Evolutionary conservation across 2,888 invertebrate species (phyloP).

Genomic region (Auanema sp.): DNA sequence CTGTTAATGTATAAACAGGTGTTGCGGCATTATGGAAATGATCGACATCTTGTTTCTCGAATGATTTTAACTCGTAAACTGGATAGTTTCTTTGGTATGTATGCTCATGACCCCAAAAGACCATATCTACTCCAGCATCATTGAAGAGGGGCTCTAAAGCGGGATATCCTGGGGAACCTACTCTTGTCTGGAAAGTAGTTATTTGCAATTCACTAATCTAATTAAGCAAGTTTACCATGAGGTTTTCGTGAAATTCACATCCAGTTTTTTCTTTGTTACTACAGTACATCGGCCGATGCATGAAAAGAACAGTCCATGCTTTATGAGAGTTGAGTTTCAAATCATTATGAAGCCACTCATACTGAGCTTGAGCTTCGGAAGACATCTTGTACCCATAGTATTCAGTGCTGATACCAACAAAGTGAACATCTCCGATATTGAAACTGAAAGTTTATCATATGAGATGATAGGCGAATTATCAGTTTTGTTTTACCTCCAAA

Average conservation of each 20-base stretch:
- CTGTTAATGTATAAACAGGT: slow-evolving; percentile 36
- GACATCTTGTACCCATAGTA: slow-evolving; percentile 82
- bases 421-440: slow-evolving; percentile 84
- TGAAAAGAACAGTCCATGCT: slow-evolving; percentile 81
- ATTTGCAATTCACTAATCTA: neutral
- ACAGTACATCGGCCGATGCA: slow-evolving; percentile 89
- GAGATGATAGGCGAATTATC: neutral
- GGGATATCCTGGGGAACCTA: slow-evolving; percentile 48
- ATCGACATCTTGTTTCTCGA: slow-evolving; percentile 13
- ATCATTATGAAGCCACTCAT: slow-evolving; percentile 56
- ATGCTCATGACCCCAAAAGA: slow-evolving; percentile 95
- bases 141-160: slow-evolving; percentile 81
- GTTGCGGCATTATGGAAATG: slow-evolving; percentile 34
- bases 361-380: slow-evolving; percentile 73
- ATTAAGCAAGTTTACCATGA: slow-evolving; percentile 8
- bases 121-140: slow-evolving; percentile 85
- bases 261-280: slow-evolving; percentile 70
- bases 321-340: slow-evolving; percentile 18
- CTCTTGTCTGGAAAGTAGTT: slow-evolving; percentile 22
- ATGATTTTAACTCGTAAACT: slow-evolving; percentile 75
- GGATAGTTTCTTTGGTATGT: slow-evolving; percentile 94
- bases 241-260: slow-evolving; percentile 25
- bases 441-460: slow-evolving; percentile 67
- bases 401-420: slow-evolving; percentile 88
- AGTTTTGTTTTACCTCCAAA: slow-evolving; percentile 23